These are phyloP conservation scores for Apoderus coryli DNA, from an alignment of 2,888 invertebrate species.

Conservation along the genomic window DNA sequence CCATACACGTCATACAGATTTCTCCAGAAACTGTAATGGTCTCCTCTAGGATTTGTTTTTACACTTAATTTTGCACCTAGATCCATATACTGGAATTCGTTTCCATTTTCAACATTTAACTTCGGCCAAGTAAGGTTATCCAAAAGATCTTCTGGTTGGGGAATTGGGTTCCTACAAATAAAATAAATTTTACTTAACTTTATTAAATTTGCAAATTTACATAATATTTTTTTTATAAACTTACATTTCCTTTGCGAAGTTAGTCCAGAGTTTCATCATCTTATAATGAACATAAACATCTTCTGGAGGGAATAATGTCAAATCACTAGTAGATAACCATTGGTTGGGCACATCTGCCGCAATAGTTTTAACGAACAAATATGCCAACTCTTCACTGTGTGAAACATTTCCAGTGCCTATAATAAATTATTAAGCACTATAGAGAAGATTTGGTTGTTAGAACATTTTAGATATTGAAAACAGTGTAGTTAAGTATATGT, in stretches of 20 bases:
- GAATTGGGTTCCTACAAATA: constrained; percentile 15
- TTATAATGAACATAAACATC: constrained; percentile 13
- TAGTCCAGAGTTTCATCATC: constrained; percentile 15
- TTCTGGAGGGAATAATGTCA: constrained; percentile 11
- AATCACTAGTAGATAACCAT: too few species aligned
- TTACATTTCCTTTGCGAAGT: constrained; percentile 14
- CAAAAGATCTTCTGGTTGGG: constrained; percentile 8
- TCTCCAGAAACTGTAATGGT: constrained; percentile 16
- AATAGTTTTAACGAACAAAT: constrained; percentile 15
- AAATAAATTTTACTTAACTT: not conserved
- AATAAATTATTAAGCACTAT: too few species aligned
- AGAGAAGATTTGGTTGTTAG: too few species aligned
- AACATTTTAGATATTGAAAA: too few species aligned
- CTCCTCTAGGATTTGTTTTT: too few species aligned
- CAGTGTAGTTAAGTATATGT: too few species aligned
- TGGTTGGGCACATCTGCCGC: too few species aligned
- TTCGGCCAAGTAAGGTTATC: constrained; percentile 16
- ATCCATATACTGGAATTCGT: constrained; percentile 16
- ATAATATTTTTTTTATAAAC: constrained; percentile 3
- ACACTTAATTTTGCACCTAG: constrained; percentile 16
- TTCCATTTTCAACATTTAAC: constrained; percentile 9
- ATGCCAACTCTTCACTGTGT: constrained; percentile 19
- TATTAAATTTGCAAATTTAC: not conserved
- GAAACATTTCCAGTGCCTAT: constrained; percentile 19
- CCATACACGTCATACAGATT: constrained; percentile 17